Conservation (phyloP, 2,888 invertebrate genomes). For the Pediacus dermestoides region DNA sequence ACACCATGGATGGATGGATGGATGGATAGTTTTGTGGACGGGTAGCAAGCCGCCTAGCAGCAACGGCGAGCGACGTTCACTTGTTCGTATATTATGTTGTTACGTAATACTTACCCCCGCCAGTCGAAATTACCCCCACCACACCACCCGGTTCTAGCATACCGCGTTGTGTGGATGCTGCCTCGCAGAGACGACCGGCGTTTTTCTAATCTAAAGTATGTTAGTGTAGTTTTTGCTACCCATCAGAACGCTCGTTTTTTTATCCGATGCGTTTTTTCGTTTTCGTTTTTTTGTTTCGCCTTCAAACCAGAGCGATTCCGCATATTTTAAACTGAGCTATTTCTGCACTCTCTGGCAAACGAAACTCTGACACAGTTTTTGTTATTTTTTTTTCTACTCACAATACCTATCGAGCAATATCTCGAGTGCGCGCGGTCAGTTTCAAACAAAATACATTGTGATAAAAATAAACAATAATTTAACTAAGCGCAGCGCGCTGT, state of each 20-base stretch:
- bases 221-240: slow-evolving; percentile 50
- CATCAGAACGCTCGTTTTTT: slow-evolving; percentile 42
- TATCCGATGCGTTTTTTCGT: slow-evolving; percentile 29
- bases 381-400: background rate
- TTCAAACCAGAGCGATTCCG: too few relatives aligned
- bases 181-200: slow-evolving; percentile 38
- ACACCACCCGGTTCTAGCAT: slow-evolving; percentile 22
- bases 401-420: too few relatives aligned
- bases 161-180: slow-evolving; percentile 41
- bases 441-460: too few relatives aligned
- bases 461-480: background rate
- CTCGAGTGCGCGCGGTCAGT: background rate
- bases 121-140: slow-evolving; percentile 35
- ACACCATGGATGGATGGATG: slow-evolving; percentile 25
- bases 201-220: slow-evolving; percentile 49
- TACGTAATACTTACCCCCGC: slow-evolving; percentile 42
- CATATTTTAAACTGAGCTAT: too few relatives aligned
- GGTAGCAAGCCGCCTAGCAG: slow-evolving; percentile 1
- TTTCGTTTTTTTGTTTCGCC: slow-evolving; percentile 28
- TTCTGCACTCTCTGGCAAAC: slow-evolving; percentile 14
- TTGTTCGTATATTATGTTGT: slow-evolving; percentile 42
- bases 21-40: too few relatives aligned
- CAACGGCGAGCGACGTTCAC: slow-evolving; percentile 34
- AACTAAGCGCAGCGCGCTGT: too few relatives aligned
- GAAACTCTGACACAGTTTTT: slow-evolving; percentile 1